These are phyloP conservation scores for Pseudotriccus pelzelni DNA, from an alignment of 2,797 vertebrate genomes.

Conservation along the genomic window DNA sequence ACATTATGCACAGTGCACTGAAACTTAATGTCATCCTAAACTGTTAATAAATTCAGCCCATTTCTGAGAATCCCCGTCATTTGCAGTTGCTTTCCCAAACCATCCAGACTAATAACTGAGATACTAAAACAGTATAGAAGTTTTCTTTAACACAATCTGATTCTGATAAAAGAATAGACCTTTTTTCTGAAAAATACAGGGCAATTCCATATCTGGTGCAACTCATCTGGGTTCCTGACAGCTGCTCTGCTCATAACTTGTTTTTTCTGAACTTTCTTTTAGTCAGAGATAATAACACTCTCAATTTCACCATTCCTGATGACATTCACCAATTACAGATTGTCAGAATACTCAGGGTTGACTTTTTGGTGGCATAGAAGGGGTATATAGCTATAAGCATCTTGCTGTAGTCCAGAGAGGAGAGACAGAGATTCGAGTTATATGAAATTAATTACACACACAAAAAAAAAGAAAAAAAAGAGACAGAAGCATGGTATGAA, in stretches of 20 bases:
- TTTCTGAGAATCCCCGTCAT: not conserved
- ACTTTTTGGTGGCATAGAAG: not conserved
- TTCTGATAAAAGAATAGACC: not conserved
- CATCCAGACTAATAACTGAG: not conserved
- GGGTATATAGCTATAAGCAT: not conserved
- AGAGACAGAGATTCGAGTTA: not conserved
- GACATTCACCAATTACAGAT: not conserved
- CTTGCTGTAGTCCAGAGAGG: not conserved
- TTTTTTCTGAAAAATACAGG: not conserved
- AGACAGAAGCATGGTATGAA: not conserved
- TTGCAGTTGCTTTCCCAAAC: not conserved
- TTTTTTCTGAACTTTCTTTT: not conserved
- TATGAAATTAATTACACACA: not conserved
- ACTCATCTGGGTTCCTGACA: not conserved
- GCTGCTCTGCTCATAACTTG: not conserved
- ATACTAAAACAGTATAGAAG: not conserved
- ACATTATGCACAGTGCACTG: not conserved
- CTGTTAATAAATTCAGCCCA: not conserved
- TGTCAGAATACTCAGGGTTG: not conserved
- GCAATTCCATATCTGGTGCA: fast-evolving
- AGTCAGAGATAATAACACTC: not conserved
- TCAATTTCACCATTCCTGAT: not conserved
- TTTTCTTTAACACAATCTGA: not conserved
- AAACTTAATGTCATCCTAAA: not conserved
- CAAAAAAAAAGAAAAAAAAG: not conserved